Evolutionary conservation across 2,888 invertebrate species (phyloP), one percentile per base, ranked within the genome.

Genomic region (Chirona hameri): DNA sequence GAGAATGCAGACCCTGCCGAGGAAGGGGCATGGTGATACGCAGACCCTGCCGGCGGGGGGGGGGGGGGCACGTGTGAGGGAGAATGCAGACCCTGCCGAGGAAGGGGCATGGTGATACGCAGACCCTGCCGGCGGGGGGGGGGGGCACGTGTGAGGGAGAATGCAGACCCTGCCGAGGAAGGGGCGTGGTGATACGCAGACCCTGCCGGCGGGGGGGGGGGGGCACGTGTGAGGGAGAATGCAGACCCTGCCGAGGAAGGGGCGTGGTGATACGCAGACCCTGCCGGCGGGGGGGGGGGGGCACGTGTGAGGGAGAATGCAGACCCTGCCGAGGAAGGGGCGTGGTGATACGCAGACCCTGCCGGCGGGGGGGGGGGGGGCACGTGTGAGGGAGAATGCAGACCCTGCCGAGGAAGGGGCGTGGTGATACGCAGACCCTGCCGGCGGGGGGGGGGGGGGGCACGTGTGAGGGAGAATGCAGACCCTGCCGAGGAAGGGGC

Each of bases 21-120:
- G n/a, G n/a, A n/a, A n/a, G n/a, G n/a, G n/a, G 88, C 90, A 91
- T 91, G 0, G 89, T 90, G 3, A 91, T 87, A 84, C 87, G 89
- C 69, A 91, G 85, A 5, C 87, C 88, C 89, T 90, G 84, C 52
- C 15, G 52, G 52, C 52, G 52, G 12, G 52, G 18, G 52, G n/a
- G n/a, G n/a, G n/a, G n/a, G 1, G 10, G 7, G 52, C 52, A 52
- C 15, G 52, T 52, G 15, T 1, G 39, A 7, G 39, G 39, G 39
- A 39, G 39, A 39, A 84, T 65, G 39, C 84, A 82, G 81, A 69
- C n/a, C 60, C 9, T n/a, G 60, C 21, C n/a, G n/a, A n/a, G n/a
- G n/a, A n/a, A n/a, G n/a, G n/a, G n/a, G 88, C 90, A 91, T 91
- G 0, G 89, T 90, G 3, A 91, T 87, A 84, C 87, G 89, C 69